Evolutionary conservation across 2,113 vertebrate genomes (phyloP).

Genomic region (Cairina moschata): DNA sequence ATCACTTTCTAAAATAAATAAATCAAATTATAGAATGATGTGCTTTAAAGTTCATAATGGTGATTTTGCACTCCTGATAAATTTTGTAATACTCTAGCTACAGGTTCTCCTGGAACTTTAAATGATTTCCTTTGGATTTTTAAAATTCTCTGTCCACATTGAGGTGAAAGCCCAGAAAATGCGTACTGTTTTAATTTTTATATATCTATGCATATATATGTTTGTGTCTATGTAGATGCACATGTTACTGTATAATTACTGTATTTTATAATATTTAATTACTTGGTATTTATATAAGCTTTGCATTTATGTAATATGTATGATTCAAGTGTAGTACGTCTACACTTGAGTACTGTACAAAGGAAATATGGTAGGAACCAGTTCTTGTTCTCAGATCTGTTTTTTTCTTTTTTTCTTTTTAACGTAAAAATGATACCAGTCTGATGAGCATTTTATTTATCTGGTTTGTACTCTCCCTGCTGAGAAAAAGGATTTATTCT

Average conservation of each 20-base stretch:
- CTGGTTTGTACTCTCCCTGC: no score
- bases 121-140: not conserved
- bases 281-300: no score
- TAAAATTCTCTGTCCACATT: not conserved
- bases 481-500: not conserved
- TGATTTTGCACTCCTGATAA: not conserved
- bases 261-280: no score
- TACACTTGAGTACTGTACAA: no score
- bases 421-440: not conserved
- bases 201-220: no score
- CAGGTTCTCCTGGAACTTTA: not conserved
- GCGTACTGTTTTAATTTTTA: not conserved
- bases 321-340: no score
- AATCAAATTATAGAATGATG: not conserved
- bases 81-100: not conserved
- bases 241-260: no score
- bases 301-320: no score
- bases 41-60: not conserved
- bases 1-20: not conserved
- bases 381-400: no score
- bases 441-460: not conserved
- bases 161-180: not conserved
- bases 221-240: no score
- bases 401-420: no score
- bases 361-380: no score